Evolutionary conservation across 2,113 vertebrate species (phyloP), one percentile per base, ranked within the genome.

Genomic region (Pelecanoides urinatrix): DNA sequence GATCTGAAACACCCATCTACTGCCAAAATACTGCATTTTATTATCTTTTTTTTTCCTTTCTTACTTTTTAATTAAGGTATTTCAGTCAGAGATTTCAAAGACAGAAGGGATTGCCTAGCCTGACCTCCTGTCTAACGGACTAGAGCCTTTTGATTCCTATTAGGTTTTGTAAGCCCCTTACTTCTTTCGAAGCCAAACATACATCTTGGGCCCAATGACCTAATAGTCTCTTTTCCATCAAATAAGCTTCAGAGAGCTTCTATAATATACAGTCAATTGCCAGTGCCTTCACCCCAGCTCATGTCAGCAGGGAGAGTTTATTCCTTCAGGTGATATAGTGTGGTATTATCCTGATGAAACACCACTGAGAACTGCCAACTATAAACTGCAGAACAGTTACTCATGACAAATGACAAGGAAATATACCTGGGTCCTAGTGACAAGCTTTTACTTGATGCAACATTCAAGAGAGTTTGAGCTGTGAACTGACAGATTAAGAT

Each of bases 341-440:
- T 22, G 74, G 77, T 25, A 90, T 93, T 83, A 90, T n/a, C 87
- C 92, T 86, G 75, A 97, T 87, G 95, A 94, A 97, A 83, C 72
- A 44, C 71, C 72, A 6, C 29, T 49, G 81, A 93, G 83, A 86
- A 32, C 75, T 93, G 83, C 76, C 94, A 92, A 17, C 56, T 22
- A 42, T 76, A 55, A 97, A 95, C 78, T 88, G 72, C 76, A 67
- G 27, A 93, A 30, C 81, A 38, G 94, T 73, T 80, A 62, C 76
- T 89, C 6, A 6, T 96, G 95, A 94, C 90, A 88, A 94, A 95
- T 59, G 87, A 89, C 8, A 29, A 77, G 76, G 40, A 86, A 94
- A 86, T 75, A 56, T 55, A 91, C 91, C 90, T 88, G 86, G 21
- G 63, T 55, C 71, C 76, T 36, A 56, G 32, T 13, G 84, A 87